Evolutionary conservation across 2,888 invertebrate genomes (phyloP).

Genomic region (Gastrophysa polygoni): DNA sequence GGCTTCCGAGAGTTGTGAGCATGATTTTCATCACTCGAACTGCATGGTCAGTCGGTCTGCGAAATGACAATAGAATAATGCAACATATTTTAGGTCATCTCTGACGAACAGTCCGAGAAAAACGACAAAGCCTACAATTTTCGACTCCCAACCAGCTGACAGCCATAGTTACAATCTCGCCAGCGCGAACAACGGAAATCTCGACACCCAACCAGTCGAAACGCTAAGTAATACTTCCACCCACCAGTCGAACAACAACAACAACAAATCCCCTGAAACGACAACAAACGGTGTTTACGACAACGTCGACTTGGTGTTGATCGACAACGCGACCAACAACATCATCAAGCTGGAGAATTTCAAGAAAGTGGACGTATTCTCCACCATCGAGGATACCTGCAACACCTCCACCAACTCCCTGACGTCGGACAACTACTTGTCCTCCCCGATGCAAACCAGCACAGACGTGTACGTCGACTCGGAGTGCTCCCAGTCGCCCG

Average conservation of each 20-base stretch:
- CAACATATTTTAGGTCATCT: slow-evolving; percentile 14
- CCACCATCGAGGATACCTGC: slow-evolving; percentile 50
- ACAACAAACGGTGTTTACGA: slow-evolving; percentile 34
- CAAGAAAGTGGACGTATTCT: slow-evolving; percentile 46
- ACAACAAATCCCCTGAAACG: slow-evolving; percentile 36
- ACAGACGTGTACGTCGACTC: slow-evolving; percentile 59
- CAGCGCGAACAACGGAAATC: slow-evolving; percentile 32
- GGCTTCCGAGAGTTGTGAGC: too few species aligned
- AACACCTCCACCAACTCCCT: slow-evolving; percentile 58
- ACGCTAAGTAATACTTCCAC: slow-evolving; percentile 21
- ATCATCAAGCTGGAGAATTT: slow-evolving; percentile 49
- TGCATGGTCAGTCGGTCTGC: not conserved
- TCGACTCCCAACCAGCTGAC: slow-evolving; percentile 10
- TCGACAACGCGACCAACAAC: slow-evolving; percentile 50
- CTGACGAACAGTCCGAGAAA: slow-evolving; percentile 17
- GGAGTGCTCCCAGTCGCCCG: slow-evolving; percentile 59
- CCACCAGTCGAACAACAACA: slow-evolving; percentile 39
- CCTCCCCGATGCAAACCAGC: slow-evolving; percentile 61
- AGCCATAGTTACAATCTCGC: slow-evolving; percentile 30
- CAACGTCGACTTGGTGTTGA: slow-evolving; percentile 44
- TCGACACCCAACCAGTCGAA: slow-evolving; percentile 12
- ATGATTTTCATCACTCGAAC: not conserved
- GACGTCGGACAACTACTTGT: slow-evolving; percentile 58
- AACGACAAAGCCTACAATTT: slow-evolving; percentile 18
- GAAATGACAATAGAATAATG: not conserved